Base-by-base conservation (phyloP, 2,113 vertebrate genomes). In the Mus pahari region DNA sequence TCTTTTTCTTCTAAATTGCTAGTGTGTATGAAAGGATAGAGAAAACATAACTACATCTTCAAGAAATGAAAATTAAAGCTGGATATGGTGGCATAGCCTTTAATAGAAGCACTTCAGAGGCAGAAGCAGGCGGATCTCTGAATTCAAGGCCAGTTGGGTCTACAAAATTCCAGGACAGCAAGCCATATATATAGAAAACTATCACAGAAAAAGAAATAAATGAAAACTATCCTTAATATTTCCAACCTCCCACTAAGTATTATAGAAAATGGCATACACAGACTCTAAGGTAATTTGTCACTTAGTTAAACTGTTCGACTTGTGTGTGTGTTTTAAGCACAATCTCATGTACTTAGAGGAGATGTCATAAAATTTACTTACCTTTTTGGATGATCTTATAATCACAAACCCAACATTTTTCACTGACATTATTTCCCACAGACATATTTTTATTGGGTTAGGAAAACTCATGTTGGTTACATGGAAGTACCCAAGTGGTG, bases 201-300 rank as follows among this genome's bases (percentile, higher is more conserved):
- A 7, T 14, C 20, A 26, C 28, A 28, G 42, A 48, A 48, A 77
- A 45, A 45, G 2, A n/a, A 64, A 17, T 31, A 83, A 84, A 48
- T 84, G 55, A 88, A 90, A 90, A 92, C 3, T 78, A 81, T 87
- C 13, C 91, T 70, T 20, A 90, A 75, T 17, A 86, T 77, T 81
- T 58, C 24, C 5, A 6, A 95, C 24, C 50, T 95, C 31, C 55
- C 10, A 50, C 45, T 92, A 89, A 28, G 26, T 75, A 92, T 79
- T 89, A 33, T 93, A 58, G 92, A 20, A 96, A 95, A 78, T 91
- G 45, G 36, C 60, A 73, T 82, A 91, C 75, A 11, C 7, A 75
- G 64, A 87, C 28, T 89, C 28, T 53, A 55, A 90, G 31, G 36
- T 77, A 28, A 83, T 75, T 88, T 90, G 33, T 22, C 6, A 66